phyloP scores from a whole-genome alignment of 2,797 vertebrate species.

The Lates japonicus region DNA sequence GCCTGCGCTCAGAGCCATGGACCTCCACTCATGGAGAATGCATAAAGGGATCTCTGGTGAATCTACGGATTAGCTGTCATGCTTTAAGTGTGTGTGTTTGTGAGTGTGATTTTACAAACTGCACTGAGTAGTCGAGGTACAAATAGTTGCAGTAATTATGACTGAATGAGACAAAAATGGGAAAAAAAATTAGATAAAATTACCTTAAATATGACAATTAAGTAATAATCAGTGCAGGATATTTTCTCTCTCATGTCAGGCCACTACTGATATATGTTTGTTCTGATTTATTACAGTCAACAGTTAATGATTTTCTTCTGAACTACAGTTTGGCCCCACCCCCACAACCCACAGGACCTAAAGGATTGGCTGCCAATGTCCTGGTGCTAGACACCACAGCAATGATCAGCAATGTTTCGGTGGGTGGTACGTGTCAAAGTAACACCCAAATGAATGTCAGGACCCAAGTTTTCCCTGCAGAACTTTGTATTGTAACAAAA shows the following conservation, averaged over 20 bases:
- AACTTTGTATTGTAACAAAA: no score
- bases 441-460: no score
- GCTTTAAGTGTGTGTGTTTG: conserved; percentile 27
- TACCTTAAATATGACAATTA: neutral
- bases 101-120: conserved; percentile 10
- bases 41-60: conserved; percentile 72
- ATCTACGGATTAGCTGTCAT: conserved; percentile 70
- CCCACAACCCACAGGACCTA: no score
- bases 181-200: neutral
- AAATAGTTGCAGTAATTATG: conserved; percentile 8
- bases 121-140: neutral
- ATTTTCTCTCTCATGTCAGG: neutral
- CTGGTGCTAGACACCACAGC: no score
- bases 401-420: no score
- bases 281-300: neutral
- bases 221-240: neutral
- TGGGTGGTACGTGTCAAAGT: no score
- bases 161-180: neutral
- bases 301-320: neutral
- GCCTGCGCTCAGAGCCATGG: conserved; percentile 51
- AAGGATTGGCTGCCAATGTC: no score
- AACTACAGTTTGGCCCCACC: neutral
- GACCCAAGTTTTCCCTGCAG: no score
- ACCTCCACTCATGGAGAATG: conserved; percentile 79
- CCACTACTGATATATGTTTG: neutral